phyloP scores from a whole-genome alignment of 2,888 invertebrate species.

The Dryomyza anilis region DNA sequence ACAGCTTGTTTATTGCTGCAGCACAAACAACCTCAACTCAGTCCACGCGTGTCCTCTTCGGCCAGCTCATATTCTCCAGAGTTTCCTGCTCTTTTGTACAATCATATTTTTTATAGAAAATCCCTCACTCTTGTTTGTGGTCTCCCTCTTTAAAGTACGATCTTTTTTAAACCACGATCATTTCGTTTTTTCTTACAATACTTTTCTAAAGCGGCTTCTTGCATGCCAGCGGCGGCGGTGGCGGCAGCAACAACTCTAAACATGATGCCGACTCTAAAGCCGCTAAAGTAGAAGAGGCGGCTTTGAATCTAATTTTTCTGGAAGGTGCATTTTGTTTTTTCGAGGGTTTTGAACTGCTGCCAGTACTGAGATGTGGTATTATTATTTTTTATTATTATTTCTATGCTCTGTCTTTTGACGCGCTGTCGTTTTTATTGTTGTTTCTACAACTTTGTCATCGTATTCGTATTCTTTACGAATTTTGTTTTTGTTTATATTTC shows the following conservation, averaged over 20 bases:
- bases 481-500: conserved; percentile 18
- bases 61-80: neutral
- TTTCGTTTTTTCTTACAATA: neutral
- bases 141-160: neutral
- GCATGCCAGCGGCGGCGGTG: neutral
- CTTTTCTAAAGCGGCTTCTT: conserved; percentile 14
- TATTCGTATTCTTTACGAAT: neutral
- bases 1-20: too few species aligned
- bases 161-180: neutral
- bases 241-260: neutral
- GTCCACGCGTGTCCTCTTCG: too few species aligned
- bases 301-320: conserved; percentile 6
- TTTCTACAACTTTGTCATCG: neutral
- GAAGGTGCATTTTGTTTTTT: neutral
- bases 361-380: neutral
- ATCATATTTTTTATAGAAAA: too few species aligned
- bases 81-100: neutral
- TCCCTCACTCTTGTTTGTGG: neutral
- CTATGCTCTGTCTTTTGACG: neutral
- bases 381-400: neutral
- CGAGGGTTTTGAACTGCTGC: neutral
- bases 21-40: too few species aligned
- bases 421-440: neutral
- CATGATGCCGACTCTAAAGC: too few species aligned
- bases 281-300: neutral